Base-by-base conservation (phyloP, 2,113 vertebrate genomes). In the Pseudolaguvia tuberculata region DNA sequence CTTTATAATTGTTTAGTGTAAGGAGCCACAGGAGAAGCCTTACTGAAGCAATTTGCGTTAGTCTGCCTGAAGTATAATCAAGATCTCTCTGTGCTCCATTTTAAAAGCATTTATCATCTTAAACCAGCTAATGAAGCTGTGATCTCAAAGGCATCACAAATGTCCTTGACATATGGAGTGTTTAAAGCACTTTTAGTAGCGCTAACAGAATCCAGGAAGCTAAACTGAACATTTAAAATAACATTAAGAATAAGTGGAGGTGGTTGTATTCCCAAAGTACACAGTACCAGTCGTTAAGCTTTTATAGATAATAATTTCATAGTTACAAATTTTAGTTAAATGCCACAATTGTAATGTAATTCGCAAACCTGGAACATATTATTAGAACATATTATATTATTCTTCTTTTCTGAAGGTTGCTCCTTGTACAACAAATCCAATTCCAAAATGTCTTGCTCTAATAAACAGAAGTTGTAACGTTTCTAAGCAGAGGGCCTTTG, bases 101-200 rank as follows among this genome's bases (percentile, higher is more conserved):
- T 45, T 55, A 39, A 15, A 66, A 25, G 31, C 51, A 80, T 80
- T 80, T 76, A 76, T 80, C 62, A 73, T 80, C 70, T 72, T 45
- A 67, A 61, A 50, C 47, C 50, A 53, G 63, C 62, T 73, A 80
- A 80, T 78, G 79, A 74, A 78, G 71, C 76, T 25, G 23, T 66
- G 21, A 21, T 52, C 59, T 72, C 67, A 25, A 48, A 76, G 71
- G 56, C 27, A 70, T 45, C 73, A 70, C 29, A 56, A 42, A 79
- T 29, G 21, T 53, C 21, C 45, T 63, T 68, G 62, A 71, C 58
- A 27, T n/a, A 14, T 73, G 61, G 31, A 42, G 29, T 45, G 59
- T 45, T 2, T 65, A 9, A 45, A 63, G 14, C 18, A 31, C 35
- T 63, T 65, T 45, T 62, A 50, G 31, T 21, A 52, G 50, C n/a